Conservation (phyloP, 92 coral and sea anemone species). For the Parazoanthus swiftii region DNA sequence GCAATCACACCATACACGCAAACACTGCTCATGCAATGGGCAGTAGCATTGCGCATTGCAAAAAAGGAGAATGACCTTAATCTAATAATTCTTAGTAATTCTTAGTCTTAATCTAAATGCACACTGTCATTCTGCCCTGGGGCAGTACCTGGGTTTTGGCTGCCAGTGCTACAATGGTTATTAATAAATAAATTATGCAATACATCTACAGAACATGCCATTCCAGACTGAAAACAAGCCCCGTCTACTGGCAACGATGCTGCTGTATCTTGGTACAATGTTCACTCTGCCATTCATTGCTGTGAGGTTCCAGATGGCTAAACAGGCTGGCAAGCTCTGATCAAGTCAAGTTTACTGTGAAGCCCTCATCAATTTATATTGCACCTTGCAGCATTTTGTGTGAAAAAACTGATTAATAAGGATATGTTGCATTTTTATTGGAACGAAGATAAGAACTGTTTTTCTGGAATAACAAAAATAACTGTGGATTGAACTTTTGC, state of each 20-base stretch:
- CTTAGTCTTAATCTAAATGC: too few species aligned
- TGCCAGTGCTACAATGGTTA: too few species aligned
- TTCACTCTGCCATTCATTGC: slow-evolving; percentile 92
- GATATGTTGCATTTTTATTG: background rate
- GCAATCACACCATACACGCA: too few species aligned
- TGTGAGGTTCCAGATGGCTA: slow-evolving; percentile 98
- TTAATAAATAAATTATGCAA: background rate
- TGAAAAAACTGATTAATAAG: background rate
- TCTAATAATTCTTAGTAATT: too few species aligned
- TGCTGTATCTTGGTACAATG: slow-evolving; percentile 73
- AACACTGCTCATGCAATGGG: too few species aligned
- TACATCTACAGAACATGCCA: slow-evolving; percentile 84
- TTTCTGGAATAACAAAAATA: background rate
- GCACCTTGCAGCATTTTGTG: background rate
- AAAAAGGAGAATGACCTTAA: too few species aligned
- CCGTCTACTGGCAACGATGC: slow-evolving; percentile 79
- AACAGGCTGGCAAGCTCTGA: slow-evolving; percentile 51
- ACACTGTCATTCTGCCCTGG: too few species aligned
- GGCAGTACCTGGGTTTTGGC: too few species aligned
- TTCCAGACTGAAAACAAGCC: slow-evolving; percentile 98
- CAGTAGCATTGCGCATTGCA: too few species aligned
- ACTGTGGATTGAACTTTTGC: background rate
- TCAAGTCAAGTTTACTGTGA: background rate
- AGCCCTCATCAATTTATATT: background rate
- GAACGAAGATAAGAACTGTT: background rate